Percentiles rank a stretch among this genome's conserved stretches.
These are phyloP conservation scores for Brenthis hecate DNA, from an alignment of 2,888 invertebrate species.

Conservation along the genomic window DNA sequence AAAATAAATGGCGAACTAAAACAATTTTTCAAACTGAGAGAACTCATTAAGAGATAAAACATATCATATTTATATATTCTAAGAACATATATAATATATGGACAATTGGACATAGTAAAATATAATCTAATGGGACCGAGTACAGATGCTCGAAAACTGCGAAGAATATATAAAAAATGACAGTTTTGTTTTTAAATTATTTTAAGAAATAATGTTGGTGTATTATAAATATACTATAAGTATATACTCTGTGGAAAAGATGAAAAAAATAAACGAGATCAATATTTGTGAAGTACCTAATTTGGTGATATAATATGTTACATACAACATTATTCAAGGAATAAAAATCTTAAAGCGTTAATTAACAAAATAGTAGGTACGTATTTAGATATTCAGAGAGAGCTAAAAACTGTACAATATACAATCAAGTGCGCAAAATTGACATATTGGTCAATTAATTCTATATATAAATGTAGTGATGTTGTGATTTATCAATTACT, in stretches of 20 bases:
- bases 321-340: no score
- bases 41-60: constrained; percentile 9
- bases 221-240: no score
- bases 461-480: constrained; percentile 47
- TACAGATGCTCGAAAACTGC: constrained; percentile 6
- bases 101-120: neutral
- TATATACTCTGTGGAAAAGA: neutral
- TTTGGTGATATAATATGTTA: no score
- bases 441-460: constrained; percentile 19
- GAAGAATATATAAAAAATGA: no score
- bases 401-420: constrained; percentile 6
- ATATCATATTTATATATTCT: constrained; percentile 30
- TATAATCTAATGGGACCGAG: constrained; percentile 9
- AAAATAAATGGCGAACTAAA: neutral
- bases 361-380: no score
- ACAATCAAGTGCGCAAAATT: constrained; percentile 20
- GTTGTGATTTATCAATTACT: constrained; percentile 60
- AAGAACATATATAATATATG: constrained; percentile 16
- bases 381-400: neutral
- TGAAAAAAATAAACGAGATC: no score
- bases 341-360: no score
- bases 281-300: no score
- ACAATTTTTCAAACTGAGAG: constrained; percentile 7
- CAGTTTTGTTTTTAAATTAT: no score
- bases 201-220: no score